Percentiles rank a stretch among this genome's conserved stretches.
phyloP scores from a whole-genome alignment of 1,140 invertebrate species.

The Diprion similis region DNA sequence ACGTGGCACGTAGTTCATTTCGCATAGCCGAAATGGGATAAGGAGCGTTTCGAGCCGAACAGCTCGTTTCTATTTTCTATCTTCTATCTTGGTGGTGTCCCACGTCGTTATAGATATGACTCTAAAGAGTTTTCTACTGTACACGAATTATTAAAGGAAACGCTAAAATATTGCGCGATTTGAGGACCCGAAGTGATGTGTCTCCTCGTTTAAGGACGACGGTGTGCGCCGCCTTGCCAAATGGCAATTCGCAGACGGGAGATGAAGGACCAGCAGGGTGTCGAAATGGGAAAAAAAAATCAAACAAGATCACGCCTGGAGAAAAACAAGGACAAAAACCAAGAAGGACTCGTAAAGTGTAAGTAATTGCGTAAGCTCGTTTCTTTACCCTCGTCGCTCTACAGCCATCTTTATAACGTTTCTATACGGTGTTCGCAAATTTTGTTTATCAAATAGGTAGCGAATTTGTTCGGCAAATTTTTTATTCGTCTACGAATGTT shows the following conservation, averaged over 20 bases:
- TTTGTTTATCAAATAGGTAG: no score
- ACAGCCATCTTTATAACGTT: background rate
- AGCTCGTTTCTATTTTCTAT: no score
- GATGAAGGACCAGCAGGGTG: background rate
- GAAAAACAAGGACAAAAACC: background rate
- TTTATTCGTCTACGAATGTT: no score
- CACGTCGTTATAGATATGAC: no score
- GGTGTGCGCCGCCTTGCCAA: conserved; percentile 27
- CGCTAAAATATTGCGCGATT: conserved; percentile 35
- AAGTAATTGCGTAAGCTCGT: background rate
- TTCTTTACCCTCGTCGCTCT: background rate
- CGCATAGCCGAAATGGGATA: conserved; percentile 19
- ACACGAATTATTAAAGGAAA: conserved; percentile 42
- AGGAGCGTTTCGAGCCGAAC: no score
- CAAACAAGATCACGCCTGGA: background rate
- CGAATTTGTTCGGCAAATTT: no score
- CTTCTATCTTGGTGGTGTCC: no score
- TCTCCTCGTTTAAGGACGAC: conserved; percentile 1
- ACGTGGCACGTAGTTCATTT: conserved; percentile 29
- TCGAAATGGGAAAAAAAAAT: background rate
- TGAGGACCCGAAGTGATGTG: background rate
- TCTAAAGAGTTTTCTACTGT: background rate
- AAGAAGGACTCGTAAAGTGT: background rate
- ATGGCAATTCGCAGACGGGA: background rate
- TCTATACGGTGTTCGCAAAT: background rate